Evolutionary conservation across 2,797 vertebrate genomes (phyloP).

Genomic region (Hipposideros larvatus): DNA sequence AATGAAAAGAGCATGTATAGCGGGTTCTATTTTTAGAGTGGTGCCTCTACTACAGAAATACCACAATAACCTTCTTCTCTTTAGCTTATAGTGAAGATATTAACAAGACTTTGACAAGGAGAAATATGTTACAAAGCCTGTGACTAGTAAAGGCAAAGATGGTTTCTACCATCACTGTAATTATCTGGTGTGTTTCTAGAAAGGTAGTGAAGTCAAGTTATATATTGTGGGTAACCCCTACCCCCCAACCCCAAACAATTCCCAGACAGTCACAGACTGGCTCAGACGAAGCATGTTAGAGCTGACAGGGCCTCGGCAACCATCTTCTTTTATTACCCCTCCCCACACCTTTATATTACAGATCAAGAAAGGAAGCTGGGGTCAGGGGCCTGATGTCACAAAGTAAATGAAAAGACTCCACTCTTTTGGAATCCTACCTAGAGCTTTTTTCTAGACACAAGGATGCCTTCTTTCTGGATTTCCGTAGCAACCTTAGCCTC

Average conservation of each 20-base stretch:
- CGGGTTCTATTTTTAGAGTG: background rate
- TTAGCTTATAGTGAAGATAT: background rate
- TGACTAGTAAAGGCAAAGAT: background rate
- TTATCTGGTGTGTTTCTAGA: background rate
- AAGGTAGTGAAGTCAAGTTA: background rate
- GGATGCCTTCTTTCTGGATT: background rate
- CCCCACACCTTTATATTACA: background rate
- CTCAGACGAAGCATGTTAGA: background rate
- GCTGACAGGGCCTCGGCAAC: background rate
- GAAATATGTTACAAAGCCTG: background rate
- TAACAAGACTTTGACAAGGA: background rate
- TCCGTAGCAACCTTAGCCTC: background rate
- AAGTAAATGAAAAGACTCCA: background rate
- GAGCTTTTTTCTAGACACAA: background rate
- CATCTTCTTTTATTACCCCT: background rate
- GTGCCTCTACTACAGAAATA: background rate
- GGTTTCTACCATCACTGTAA: background rate
- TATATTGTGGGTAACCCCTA: no score
- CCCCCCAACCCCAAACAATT: background rate
- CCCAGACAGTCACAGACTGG: background rate
- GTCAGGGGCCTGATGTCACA: background rate
- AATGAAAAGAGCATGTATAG: background rate
- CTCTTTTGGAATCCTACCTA: background rate
- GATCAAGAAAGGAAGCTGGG: background rate
- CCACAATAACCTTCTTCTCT: background rate